These are phyloP conservation scores for Pachyuromys duprasi DNA, from an alignment of 2,797 vertebrate species.

Conservation along the genomic window DNA sequence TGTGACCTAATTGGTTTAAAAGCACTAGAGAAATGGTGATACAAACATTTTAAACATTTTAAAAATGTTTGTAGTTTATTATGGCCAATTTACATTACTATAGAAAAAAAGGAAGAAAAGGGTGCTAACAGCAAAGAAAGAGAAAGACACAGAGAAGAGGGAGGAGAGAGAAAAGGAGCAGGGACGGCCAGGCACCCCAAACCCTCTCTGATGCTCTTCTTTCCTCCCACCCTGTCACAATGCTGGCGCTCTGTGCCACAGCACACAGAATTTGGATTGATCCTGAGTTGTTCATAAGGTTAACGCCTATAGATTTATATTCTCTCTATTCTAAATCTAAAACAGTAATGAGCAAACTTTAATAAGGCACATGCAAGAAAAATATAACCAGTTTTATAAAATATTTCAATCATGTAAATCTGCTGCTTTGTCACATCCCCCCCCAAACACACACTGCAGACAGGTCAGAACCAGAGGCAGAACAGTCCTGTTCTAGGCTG, in stretches of 20 bases:
- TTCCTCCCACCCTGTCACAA: not conserved
- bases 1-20: slow-evolving; percentile 52
- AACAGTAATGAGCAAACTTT: slow-evolving; percentile 41
- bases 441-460: not conserved
- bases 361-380: slow-evolving; percentile 19
- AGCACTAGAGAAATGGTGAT: not conserved
- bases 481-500: not conserved
- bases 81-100: not conserved
- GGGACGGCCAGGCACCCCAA: not conserved
- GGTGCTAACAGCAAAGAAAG: not conserved
- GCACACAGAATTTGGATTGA: not conserved
- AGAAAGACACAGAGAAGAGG: not conserved
- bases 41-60: slow-evolving; percentile 23
- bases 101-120: not conserved
- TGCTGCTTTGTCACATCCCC: not conserved
- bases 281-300: slow-evolving; percentile 1
- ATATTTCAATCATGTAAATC: slow-evolving; percentile 11
- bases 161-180: not conserved
- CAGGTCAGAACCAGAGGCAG: not conserved
- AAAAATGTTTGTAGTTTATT: slow-evolving; percentile 15
- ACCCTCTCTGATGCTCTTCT: not conserved
- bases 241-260: not conserved
- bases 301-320: not conserved
- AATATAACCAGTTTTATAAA: not conserved
- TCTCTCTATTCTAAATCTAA: slow-evolving; percentile 18